Base-by-base conservation (phyloP, 2,888 invertebrate genomes). In the Stictocephala bisonia region DNA sequence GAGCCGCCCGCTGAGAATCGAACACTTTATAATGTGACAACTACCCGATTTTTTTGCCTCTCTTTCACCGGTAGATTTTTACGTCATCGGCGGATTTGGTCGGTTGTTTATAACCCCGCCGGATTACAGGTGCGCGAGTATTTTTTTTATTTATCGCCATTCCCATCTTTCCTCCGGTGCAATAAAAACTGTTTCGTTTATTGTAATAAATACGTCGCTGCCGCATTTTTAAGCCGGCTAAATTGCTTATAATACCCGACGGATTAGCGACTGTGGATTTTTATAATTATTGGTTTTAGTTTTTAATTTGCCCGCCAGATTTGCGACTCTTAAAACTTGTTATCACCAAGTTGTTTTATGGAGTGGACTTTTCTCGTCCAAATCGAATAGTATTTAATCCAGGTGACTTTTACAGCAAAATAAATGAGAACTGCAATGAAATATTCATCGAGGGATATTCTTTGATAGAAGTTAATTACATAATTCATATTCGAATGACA, bases 261-360 rank as follows among this genome's bases (percentile, higher is more conserved):
- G 64, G 64, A 64, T 64, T 64, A 64, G 18, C 60, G 27, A 4
- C n/a, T 9, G 41, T 26, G 44, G 20, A 26, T 64, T 64, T 64
- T 64, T 64, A 64, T 64, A 64, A 64, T 64, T 64, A 64, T 64
- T 41, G 64, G 64, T 64, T 64, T 64, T 64, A 64, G 64, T 64
- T 64, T 64, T 64, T 44, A 64, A 64, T 64, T 64, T 64, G 44
- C 15, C 64, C n/a, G 41, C 13, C 64, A 64, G 64, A 64, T 64
- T 44, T 64, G 64, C 11, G 44, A 26, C 56, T 18, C 15, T 56
- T 48, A 48, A 48, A 51, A 51, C 27, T n/a, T 2, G 29, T 29
- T 27, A 56, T 56, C 56, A 18, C 56, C n/a, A 56, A 56, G 56
- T n/a, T n/a, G n/a, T 56, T 56, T 56, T 29, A 29, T 11, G 27